phyloP scores from a whole-genome alignment of 2,113 vertebrate genomes.

The Mirza zaza region DNA sequence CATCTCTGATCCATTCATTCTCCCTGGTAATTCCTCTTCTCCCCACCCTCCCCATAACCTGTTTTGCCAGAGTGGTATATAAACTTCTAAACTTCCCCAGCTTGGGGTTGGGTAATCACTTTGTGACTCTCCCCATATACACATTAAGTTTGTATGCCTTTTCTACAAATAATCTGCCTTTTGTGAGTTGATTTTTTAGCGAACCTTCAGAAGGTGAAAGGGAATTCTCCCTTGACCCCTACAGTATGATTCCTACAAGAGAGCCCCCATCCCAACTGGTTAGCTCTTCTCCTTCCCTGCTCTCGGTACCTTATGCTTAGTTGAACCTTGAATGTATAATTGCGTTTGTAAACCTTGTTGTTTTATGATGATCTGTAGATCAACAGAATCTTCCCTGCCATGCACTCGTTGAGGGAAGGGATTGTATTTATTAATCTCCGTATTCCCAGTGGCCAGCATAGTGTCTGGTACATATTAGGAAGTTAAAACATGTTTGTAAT shows the following conservation, averaged over 20 bases:
- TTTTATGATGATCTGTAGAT: background rate
- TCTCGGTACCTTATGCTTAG: background rate
- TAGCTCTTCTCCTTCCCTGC: background rate
- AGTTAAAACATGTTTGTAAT: conserved; percentile 33
- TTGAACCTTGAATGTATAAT: background rate
- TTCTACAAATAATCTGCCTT: too few relatives aligned
- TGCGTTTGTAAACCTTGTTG: conserved; percentile 1
- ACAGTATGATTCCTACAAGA: background rate
- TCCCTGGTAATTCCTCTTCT: too few relatives aligned
- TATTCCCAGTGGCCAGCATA: background rate
- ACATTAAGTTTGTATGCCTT: too few relatives aligned
- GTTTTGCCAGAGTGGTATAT: too few relatives aligned
- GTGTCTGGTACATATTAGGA: background rate
- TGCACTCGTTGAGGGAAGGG: background rate
- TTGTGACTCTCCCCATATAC: too few relatives aligned
- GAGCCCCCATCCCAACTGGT: background rate
- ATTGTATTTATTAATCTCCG: background rate
- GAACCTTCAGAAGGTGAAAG: too few relatives aligned
- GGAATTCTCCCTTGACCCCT: too few relatives aligned
- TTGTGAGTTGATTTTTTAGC: too few relatives aligned
- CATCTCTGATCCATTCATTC: too few relatives aligned
- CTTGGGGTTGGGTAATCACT: too few relatives aligned
- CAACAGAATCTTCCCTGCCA: background rate
- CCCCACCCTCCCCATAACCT: too few relatives aligned
- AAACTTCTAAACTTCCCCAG: too few relatives aligned